Evolutionary conservation across 2,797 vertebrate genomes (phyloP).

Genomic region (Microcaecilia unicolor): DNA sequence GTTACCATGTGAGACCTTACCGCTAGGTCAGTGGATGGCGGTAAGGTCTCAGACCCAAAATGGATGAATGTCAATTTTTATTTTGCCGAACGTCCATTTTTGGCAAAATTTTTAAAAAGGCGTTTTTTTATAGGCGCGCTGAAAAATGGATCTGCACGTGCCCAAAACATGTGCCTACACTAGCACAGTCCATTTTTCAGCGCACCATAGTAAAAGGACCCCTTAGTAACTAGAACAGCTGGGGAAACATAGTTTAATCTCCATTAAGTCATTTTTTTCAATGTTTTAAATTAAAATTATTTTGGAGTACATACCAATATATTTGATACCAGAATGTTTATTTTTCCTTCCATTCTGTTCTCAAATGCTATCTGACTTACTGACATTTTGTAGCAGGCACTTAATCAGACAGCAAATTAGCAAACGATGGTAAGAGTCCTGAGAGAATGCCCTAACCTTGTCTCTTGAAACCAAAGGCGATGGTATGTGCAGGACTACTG

Average conservation of each 20-base stretch:
- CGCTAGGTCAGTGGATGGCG: too few species aligned
- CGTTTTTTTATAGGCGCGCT: too few species aligned
- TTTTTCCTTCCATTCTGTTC: conserved; percentile 10
- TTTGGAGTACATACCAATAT: conserved; percentile 54
- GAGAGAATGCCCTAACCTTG: conserved; percentile 44
- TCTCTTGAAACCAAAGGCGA: conserved; percentile 50
- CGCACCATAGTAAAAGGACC: too few species aligned
- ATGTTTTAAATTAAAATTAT: conserved; percentile 62
- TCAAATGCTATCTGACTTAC: conserved; percentile 45
- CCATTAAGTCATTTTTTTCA: conserved; percentile 63
- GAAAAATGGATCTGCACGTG: too few species aligned
- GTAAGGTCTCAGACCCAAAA: too few species aligned
- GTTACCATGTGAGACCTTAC: too few species aligned
- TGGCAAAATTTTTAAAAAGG: too few species aligned
- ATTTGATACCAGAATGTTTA: conserved; percentile 43
- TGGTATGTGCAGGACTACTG: conserved; percentile 38
- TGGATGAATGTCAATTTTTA: too few species aligned
- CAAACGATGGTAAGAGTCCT: conserved; percentile 33
- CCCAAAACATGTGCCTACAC: too few species aligned
- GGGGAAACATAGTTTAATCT: conserved; percentile 64
- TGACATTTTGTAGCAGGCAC: conserved; percentile 35
- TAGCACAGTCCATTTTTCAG: too few species aligned
- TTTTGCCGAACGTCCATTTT: too few species aligned
- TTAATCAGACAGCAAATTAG: conserved; percentile 44
- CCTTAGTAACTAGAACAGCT: too few species aligned